Evolutionary conservation across 2,113 vertebrate genomes (phyloP).

Genomic region (Rhodinocichla rosea): DNA sequence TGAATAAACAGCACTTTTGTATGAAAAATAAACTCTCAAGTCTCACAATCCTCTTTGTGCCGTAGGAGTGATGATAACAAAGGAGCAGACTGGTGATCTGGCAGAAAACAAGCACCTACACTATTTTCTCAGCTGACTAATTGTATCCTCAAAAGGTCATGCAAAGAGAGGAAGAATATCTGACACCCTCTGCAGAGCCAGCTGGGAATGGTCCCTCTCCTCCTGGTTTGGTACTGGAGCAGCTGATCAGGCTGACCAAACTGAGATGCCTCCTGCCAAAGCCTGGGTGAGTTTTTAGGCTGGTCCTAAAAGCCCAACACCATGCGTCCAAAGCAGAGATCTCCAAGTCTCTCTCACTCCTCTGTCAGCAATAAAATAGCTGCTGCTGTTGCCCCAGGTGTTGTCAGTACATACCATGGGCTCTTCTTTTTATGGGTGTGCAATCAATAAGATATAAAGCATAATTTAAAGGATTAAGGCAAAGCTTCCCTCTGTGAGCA

Average conservation of each 20-base stretch:
- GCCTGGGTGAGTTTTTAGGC: neutral
- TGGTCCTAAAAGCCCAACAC: neutral
- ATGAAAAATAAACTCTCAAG: neutral
- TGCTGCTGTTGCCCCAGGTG: neutral
- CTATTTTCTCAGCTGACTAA: neutral
- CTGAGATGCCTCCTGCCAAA: neutral
- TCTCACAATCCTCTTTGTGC: neutral
- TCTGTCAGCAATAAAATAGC: neutral
- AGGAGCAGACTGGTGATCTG: neutral
- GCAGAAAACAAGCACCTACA: slow-evolving; percentile 12
- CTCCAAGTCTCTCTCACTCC: neutral
- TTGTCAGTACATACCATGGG: neutral
- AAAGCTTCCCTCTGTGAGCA: neutral
- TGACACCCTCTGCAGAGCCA: neutral
- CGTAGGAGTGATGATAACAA: neutral
- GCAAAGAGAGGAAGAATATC: neutral
- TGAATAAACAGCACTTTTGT: slow-evolving; percentile 20
- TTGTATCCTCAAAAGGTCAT: neutral
- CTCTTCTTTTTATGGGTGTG: neutral
- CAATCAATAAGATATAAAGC: neutral
- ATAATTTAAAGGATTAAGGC: neutral
- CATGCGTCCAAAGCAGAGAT: neutral
- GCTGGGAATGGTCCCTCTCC: neutral
- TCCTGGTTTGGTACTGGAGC: neutral
- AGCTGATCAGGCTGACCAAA: neutral